Evolutionary conservation across 2,888 invertebrate genomes (phyloP), one percentile per base, ranked within the genome.

Genomic region (Digitonthophagus gazella): DNA sequence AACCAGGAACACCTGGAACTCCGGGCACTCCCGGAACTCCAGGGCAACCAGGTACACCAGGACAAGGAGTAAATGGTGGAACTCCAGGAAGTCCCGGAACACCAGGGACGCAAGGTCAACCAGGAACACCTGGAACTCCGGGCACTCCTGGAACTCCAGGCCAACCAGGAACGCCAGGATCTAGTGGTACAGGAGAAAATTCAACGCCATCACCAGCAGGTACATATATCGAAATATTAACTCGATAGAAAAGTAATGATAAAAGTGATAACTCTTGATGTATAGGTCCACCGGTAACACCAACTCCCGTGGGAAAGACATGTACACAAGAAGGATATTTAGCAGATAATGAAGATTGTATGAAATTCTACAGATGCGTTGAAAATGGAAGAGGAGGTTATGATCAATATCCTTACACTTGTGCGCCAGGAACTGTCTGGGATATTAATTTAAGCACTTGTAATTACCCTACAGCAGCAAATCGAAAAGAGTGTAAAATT

Each of bases 371-470:
- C 78, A 86, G 93, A 74, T 93, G 93, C 80, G 91, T 92, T 19
- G 85, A 86, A 75, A 88, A 83, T 66, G 89, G 73, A 6, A 61
- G 68, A 68, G 68, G 68, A 28, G 71, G 71, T 6, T 72, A 67
- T 20, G 67, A 65, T 11, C 56, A 87, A 82, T 89, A 90, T 78
- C 89, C 91, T 71, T 93, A 91, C 79, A 84, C 83, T 14, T 93
- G 93, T 80, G 90, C 89, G 2, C 87, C 89, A 69, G 92, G 92
- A 65, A 93, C 93, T 2, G 89, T 91, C 19, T 93, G 93, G 93
- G 92, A 92, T 82, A 86, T 88, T 71, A 82, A 85, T 66, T 82
- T 88, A 71, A 84, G 87, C 78, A 87, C 89, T 58, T 94, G 93
- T 80, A 93, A 93, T 80, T 88, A 93, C 79, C 86, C 87, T 58